Conservation (phyloP, 35 echinoderm and acorn worm species). For the Heliocidaris tuberculata region DNA sequence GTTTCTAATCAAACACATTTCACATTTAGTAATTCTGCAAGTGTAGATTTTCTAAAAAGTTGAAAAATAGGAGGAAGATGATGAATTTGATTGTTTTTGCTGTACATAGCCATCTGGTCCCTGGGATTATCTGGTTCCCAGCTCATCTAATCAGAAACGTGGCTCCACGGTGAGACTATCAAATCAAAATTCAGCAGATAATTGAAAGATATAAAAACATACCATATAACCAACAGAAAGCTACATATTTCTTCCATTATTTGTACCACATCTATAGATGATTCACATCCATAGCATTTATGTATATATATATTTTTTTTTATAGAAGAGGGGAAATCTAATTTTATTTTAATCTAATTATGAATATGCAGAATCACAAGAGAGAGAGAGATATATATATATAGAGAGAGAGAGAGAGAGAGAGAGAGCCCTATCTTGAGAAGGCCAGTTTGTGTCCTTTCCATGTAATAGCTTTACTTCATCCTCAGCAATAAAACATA, state of each 20-base stretch:
- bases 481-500: neutral
- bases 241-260: neutral
- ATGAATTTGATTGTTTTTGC: neutral
- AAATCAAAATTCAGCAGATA: neutral
- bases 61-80: no score
- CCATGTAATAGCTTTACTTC: neutral
- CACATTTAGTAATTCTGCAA: no score
- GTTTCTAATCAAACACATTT: no score
- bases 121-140: constrained; percentile 13
- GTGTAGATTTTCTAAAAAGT: no score
- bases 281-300: neutral
- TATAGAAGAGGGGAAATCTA: neutral
- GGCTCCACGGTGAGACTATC: constrained; percentile 5
- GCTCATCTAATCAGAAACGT: neutral
- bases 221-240: neutral
- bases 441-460: neutral
- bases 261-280: neutral
- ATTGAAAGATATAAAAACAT: neutral
- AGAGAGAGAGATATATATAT: no score
- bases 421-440: neutral
- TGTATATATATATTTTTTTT: neutral
- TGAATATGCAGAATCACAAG: no score
- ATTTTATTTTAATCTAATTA: neutral
- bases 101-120: constrained; percentile 24
- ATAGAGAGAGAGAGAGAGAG: no score